These are phyloP conservation scores for Ornithorhynchus anatinus DNA, from an alignment of 2,113 vertebrate species.

Conservation along the genomic window DNA sequence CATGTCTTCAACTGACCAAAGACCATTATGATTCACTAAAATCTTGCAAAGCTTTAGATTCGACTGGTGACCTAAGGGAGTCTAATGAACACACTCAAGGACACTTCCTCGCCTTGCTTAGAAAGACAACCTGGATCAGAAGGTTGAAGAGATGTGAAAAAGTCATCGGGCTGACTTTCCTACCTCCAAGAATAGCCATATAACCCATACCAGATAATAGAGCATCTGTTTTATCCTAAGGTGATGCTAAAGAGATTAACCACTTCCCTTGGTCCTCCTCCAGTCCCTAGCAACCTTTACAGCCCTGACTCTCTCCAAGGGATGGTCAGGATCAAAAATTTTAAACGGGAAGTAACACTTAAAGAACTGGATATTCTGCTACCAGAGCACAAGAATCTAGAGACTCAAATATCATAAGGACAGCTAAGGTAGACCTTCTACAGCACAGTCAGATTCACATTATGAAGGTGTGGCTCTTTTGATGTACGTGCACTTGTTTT, in stretches of 20 bases:
- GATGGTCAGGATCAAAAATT: neutral
- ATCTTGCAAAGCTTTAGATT: neutral
- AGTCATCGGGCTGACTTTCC: neutral
- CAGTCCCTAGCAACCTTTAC: neutral
- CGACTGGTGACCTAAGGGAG: neutral
- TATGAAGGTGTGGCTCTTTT: neutral
- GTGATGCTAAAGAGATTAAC: too few relatives aligned
- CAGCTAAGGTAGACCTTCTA: rapidly evolving
- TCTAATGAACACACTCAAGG: neutral
- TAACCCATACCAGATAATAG: neutral
- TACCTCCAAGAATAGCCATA: neutral
- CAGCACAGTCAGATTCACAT: neutral
- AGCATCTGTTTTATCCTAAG: too few relatives aligned
- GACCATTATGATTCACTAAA: neutral
- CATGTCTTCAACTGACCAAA: neutral
- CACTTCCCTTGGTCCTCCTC: too few relatives aligned
- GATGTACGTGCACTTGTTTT: neutral
- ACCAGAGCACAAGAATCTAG: neutral
- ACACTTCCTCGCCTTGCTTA: neutral
- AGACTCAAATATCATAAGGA: neutral
- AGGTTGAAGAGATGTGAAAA: neutral
- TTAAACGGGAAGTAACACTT: neutral
- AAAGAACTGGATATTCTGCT: neutral
- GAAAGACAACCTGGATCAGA: neutral
- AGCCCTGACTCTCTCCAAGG: neutral